Conservation (phyloP, 1,140 invertebrate species). For the Magallana ariakensis region DNA sequence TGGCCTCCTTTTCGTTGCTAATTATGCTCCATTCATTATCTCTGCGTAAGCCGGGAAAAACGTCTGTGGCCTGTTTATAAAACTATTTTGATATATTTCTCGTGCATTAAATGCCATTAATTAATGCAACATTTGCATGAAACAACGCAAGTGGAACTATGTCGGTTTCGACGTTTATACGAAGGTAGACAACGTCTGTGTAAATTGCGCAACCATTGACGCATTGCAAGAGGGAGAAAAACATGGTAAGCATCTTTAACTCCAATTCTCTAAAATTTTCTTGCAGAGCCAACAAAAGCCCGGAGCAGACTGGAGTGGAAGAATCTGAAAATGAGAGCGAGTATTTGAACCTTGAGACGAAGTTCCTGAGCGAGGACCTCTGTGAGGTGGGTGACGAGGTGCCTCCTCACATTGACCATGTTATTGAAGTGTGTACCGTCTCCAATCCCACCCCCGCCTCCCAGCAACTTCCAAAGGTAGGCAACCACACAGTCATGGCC, state of each 20-base stretch:
- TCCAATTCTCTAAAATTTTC: neutral
- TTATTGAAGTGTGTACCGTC: neutral
- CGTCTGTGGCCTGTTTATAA: neutral
- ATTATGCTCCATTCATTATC: slow-evolving; percentile 3
- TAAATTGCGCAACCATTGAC: neutral
- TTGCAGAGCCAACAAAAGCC: neutral
- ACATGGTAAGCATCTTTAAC: neutral
- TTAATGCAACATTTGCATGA: slow-evolving; percentile 25
- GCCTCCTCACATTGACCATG: neutral
- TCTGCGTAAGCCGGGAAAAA: slow-evolving; percentile 2
- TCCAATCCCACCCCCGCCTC: no score
- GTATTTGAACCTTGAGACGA: neutral
- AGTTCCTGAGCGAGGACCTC: neutral
- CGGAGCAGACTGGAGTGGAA: neutral
- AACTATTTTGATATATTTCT: slow-evolving; percentile 15
- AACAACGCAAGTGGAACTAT: slow-evolving; percentile 15
- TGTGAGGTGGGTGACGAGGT: neutral
- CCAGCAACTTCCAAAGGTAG: neutral
- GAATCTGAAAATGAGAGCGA: slow-evolving; percentile 13
- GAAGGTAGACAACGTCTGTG: neutral
- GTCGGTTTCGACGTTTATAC: neutral
- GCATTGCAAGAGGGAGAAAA: neutral
- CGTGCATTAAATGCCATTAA: slow-evolving; percentile 20
- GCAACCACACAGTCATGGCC: neutral
- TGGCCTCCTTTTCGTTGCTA: neutral